These are phyloP conservation scores for Orientallactaga sibirica DNA, from an alignment of 2,797 vertebrate species.

Conservation along the genomic window DNA sequence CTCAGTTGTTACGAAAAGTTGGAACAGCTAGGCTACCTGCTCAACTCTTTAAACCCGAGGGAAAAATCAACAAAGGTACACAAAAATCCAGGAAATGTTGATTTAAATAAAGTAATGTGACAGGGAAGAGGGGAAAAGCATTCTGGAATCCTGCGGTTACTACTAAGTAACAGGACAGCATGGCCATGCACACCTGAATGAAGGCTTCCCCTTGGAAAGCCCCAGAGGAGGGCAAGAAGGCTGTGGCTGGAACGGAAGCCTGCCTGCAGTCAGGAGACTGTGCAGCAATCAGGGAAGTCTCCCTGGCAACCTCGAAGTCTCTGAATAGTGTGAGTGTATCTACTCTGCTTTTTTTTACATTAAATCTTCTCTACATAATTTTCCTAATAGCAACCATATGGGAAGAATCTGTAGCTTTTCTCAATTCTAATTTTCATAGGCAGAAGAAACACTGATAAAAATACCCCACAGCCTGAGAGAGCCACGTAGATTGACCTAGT, in stretches of 20 bases:
- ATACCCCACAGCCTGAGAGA: slow-evolving; percentile 81
- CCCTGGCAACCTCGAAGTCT: not conserved
- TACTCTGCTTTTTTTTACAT: slow-evolving; percentile 38
- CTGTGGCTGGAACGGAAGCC: not conserved
- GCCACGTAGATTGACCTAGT: slow-evolving; percentile 85
- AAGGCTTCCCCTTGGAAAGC: not conserved
- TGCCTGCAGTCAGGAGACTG: not conserved
- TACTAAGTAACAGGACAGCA: not conserved
- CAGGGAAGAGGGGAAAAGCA: not conserved
- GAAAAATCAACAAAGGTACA: slow-evolving; percentile 15
- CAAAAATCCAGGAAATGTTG: not conserved
- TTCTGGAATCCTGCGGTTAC: not conserved
- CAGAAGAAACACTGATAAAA: slow-evolving; percentile 84
- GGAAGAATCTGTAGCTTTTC: slow-evolving; percentile 82
- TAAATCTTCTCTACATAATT: slow-evolving; percentile 75
- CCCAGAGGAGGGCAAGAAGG: not conserved
- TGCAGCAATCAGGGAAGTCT: not conserved
- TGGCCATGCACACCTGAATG: not conserved
- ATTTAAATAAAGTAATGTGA: not conserved
- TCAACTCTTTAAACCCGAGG: not conserved
- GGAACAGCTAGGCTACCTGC: not conserved
- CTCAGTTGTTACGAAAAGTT: not conserved
- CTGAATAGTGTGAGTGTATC: not conserved
- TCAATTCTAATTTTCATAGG: slow-evolving; percentile 77
- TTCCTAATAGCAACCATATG: slow-evolving; percentile 74